Conservation (phyloP, 2,797 vertebrate species). For the Anguilla megastoma region DNA sequence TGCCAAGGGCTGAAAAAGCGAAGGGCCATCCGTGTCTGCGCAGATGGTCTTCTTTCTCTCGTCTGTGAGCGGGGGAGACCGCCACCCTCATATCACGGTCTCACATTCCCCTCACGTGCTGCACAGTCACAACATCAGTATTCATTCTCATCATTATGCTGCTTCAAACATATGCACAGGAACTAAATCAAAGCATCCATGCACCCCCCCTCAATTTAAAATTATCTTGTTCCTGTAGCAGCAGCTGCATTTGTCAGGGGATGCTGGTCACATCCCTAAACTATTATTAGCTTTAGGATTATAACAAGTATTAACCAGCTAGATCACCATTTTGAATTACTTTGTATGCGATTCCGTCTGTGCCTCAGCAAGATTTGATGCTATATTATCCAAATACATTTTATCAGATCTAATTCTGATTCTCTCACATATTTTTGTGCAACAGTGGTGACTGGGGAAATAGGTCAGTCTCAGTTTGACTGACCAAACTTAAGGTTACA, state of each 20-base stretch:
- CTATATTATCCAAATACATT: not conserved
- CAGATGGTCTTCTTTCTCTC: not conserved
- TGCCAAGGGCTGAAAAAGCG: not conserved
- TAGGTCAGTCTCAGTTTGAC: not conserved
- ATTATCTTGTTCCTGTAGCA: not conserved
- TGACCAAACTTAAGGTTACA: not conserved
- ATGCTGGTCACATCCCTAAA: not conserved
- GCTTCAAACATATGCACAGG: not conserved
- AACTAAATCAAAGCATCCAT: not conserved
- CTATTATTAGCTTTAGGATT: conserved; percentile 9
- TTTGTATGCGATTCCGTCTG: not conserved
- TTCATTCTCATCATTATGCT: not conserved
- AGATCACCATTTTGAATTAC: conserved; percentile 6
- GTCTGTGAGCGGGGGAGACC: not conserved
- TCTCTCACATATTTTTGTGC: not conserved
- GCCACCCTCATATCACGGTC: not conserved
- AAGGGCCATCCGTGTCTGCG: not conserved
- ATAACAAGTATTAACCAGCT: not conserved
- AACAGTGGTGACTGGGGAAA: not conserved
- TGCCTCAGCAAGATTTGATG: not conserved
- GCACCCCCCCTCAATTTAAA: not conserved
- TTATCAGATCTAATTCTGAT: not conserved
- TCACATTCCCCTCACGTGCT: not conserved
- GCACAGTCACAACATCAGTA: not conserved
- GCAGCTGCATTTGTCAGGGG: not conserved